Evolutionary conservation across 2,797 vertebrate species (phyloP).

Genomic region (Tamandua tetradactyla): DNA sequence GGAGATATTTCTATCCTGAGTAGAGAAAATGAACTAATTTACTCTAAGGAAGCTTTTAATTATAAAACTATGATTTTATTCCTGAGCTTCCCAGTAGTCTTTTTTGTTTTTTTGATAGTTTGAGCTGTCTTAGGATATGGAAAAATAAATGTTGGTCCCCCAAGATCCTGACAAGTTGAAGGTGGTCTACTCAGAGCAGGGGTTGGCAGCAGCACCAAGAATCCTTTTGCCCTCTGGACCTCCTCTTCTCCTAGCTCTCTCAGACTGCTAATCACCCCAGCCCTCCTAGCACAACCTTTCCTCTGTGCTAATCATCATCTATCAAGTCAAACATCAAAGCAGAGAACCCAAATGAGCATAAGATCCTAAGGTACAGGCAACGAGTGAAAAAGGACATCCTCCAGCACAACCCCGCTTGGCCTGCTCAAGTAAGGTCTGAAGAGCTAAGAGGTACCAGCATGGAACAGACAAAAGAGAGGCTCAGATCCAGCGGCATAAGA

Average conservation of each 20-base stretch:
- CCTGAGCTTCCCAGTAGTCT: neutral
- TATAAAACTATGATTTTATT: neutral
- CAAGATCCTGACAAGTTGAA: neutral
- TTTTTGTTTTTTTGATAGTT: neutral
- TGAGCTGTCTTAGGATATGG: neutral
- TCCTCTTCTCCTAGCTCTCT: neutral
- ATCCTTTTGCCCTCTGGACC: neutral
- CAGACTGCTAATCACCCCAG: neutral
- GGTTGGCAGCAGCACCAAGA: too few relatives aligned
- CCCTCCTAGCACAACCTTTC: too few relatives aligned
- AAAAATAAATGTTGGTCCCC: neutral
- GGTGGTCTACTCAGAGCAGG: neutral
- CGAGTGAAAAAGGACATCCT: neutral
- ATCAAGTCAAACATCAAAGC: neutral
- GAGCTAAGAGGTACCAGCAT: neutral
- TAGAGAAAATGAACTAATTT: neutral
- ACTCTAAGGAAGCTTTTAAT: neutral
- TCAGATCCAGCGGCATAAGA: rapidly evolving
- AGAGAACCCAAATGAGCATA: neutral
- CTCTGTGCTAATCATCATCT: neutral
- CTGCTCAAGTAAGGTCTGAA: neutral
- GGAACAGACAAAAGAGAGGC: neutral
- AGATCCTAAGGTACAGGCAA: neutral
- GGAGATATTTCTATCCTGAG: neutral
- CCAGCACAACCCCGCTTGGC: neutral